Base-by-base conservation (phyloP, 2,888 invertebrate species). In the Carabus problematicus region DNA sequence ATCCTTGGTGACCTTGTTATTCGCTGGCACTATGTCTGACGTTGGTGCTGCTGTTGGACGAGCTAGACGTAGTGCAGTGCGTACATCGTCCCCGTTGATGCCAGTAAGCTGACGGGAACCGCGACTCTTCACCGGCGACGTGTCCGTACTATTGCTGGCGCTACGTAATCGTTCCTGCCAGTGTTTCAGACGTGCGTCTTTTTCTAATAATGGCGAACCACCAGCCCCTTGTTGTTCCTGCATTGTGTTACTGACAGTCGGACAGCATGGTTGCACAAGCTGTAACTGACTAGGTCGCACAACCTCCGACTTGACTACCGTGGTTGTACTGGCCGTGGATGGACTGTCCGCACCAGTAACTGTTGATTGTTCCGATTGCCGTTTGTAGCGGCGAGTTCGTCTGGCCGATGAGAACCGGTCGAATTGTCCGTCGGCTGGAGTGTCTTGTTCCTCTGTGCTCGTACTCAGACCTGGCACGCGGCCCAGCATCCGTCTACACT, bases 371-470 rank as follows among this genome's bases (percentile, higher is more conserved):
- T 89, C 88, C 11, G 87, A 84, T 58, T 84, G 86, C 41, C 89
- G 83, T 75, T 93, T 93, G 75, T 93, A 94, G 49, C 95, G 84
- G 70, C 94, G 85, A 0, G 95, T 95, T 74, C 94, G 85, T 74
- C 95, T 85, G 0, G 93, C 88, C 3, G 92, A 89, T 0, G 94
- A 93, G 77, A 91, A 92, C 73, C 95, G 85, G 78, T 95, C 94
- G 73, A 95, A 95, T 75, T 93, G 91, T 1, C 93, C 93, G 76
- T 89, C 89, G 0, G 91, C 91, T 42, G 80, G 80, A 43, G 81
- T 77, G 54, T 82, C 81, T 11, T 78, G 76, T 19, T 79, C 82
- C 52, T 83, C 82, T 0, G 79, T 76, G 71, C 76, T 78, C 4
- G 73, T 71, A 8, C 73, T 42, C 7, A 74, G 63, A 29, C 79